Base-by-base conservation (phyloP, 2,888 invertebrate genomes). In the Apamea monoglypha region DNA sequence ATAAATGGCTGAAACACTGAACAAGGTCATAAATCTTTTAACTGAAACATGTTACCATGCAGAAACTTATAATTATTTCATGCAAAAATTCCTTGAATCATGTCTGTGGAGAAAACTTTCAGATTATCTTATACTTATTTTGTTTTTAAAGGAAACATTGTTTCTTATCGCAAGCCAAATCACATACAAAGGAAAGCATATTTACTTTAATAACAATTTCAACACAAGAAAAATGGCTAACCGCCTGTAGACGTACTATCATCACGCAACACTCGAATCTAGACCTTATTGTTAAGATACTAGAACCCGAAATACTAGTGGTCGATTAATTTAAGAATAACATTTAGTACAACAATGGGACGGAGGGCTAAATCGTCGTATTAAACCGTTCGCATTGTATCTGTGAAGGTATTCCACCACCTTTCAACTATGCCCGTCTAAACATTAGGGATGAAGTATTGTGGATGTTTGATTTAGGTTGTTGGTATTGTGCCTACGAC, bases 331-430 rank as follows among this genome's bases (percentile, higher is more conserved):
- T 83, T 88, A 88, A 85, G 89, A 88, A 89, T 89, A 90, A 90
- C 89, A 90, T 89, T 89, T 84, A 86, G 73, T 88, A 87, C 87
- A 88, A 89, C 89, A 94, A 91, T 92, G 80, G 89, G 83, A 90
- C 89, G 91, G 93, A 91, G 92, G 94, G 93, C 92, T 93, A 94
- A 94, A 93, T 93, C 93, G 92, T 91, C 91, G 93, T 95, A 95
- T 94, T 95, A 95, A 95, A 95, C 92, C 93, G 88, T 90, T 90
- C 89, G 93, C 87, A 94, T 95, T 95, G 95, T 94, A 88, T 93
- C 91, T 90, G 85, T 92, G 91, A 94, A 96, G 96, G 95, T 95
- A 95, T 94, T 95, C 94, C 91, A 90, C 92, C 94, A 95, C 95
- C 96, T 96, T 94, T 94, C 93, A 91, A 92, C 91, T 89, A 86